Evolutionary conservation across 2,113 vertebrate genomes (phyloP).

Genomic region (Oryzias curvinotus): DNA sequence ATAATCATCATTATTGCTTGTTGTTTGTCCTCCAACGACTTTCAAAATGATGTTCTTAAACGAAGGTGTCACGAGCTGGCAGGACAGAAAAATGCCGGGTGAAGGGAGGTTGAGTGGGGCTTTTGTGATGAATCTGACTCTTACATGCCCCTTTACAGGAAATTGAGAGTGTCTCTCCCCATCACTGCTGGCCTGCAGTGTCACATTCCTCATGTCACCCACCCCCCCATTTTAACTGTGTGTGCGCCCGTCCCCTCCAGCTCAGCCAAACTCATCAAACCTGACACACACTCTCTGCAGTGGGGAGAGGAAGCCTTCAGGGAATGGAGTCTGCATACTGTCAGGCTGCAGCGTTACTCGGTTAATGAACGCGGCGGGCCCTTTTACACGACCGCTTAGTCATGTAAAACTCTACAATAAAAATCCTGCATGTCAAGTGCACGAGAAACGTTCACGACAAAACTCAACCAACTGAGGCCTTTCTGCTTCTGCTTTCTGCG

Average conservation of each 20-base stretch:
- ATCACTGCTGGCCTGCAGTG: conserved; percentile 48
- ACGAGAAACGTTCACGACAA: conserved; percentile 16
- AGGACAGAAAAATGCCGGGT: conserved; percentile 9
- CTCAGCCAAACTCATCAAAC: conserved; percentile 38
- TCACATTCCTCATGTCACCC: conserved; percentile 59
- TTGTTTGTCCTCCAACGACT: conserved; percentile 24
- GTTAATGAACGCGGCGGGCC: conserved; percentile 6
- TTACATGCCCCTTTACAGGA: conserved; percentile 46
- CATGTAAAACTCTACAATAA: too few species aligned
- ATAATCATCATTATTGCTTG: conserved; percentile 6
- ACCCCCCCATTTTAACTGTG: conserved; percentile 27
- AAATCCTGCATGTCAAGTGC: conserved; percentile 2
- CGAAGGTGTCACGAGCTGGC: conserved; percentile 13
- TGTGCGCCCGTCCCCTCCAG: conserved; percentile 25
- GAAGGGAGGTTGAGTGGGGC: conserved; percentile 21
- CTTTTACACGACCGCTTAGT: background rate
- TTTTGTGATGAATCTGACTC: conserved; percentile 31
- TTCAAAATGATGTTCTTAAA: conserved; percentile 30
- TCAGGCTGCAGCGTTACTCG: conserved; percentile 4
- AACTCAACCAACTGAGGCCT: background rate
- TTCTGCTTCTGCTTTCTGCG: too few species aligned
- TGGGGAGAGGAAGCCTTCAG: conserved; percentile 34
- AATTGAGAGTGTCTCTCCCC: conserved; percentile 59
- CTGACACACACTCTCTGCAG: conserved; percentile 25
- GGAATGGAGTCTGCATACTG: conserved; percentile 25